These are phyloP conservation scores for Dreissena rostriformis DNA, from an alignment of 1,140 invertebrate genomes.

Conservation along the genomic window DNA sequence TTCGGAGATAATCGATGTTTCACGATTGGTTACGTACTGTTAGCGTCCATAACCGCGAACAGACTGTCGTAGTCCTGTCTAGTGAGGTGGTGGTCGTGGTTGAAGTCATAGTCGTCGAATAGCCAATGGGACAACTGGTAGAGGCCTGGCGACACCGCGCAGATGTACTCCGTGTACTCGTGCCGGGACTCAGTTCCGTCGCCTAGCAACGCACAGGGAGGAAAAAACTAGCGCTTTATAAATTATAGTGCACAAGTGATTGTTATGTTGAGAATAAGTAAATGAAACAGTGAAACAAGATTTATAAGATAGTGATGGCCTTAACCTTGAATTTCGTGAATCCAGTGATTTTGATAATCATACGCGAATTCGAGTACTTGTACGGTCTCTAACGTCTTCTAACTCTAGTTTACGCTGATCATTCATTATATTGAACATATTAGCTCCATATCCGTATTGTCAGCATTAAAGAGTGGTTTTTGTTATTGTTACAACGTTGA, in stretches of 20 bases:
- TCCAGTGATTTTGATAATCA: background rate
- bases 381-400: background rate
- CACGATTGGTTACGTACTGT: constrained; percentile 12
- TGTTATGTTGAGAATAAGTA: no score
- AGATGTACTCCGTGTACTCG: constrained; percentile 51
- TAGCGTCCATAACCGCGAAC: constrained; percentile 24
- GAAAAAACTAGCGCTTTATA: no score
- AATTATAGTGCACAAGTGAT: no score
- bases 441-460: background rate
- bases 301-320: no score
- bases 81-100: constrained; percentile 49
- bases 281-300: no score
- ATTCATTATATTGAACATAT: background rate
- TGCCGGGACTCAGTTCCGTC: constrained; percentile 52
- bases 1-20: background rate
- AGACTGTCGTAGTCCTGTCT: constrained; percentile 45
- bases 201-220: constrained; percentile 1
- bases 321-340: background rate
- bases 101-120: constrained; percentile 54
- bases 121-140: constrained; percentile 49
- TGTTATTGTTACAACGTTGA: background rate
- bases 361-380: background rate
- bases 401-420: background rate
- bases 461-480: background rate
- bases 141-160: constrained; percentile 26